Evolutionary conservation across 2,113 vertebrate genomes (phyloP), one percentile per base, ranked within the genome.

Genomic region (Lagopus muta): DNA sequence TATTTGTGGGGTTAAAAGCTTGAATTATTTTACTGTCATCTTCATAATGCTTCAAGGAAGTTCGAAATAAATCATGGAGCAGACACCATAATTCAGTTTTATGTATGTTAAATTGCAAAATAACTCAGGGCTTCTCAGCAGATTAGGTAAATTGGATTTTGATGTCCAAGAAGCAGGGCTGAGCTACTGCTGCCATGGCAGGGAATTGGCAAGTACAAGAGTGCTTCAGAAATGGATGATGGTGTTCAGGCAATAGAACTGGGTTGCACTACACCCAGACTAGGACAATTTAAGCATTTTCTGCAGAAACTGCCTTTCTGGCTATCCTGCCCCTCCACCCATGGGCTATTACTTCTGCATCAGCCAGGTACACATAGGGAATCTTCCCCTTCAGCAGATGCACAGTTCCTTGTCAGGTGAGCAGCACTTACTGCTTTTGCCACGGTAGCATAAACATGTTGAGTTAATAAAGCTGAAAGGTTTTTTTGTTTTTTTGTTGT

Each of bases 401-500:
- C 52, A 73, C 15, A 69, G 25, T 70, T 93, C 65, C 65, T 80
- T 78, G 32, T 20, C 32, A 22, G 54, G 64, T 84, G 91, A 94
- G 62, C 50, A 74, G 25, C 34, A 96, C 87, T 96, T 95, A 96
- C 47, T 74, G 71, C 8, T 32, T 86, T 5, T 61, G 16, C 32
- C 54, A 78, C 22, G 47, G 85, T 95, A 94, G 96, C 84, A 45
- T 93, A 77, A 87, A 83, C 60, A 77, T 77, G 64, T 57, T 87
- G 73, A 81, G 77, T 93, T 95, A 94, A 89, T 62, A 72, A 96
- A 54, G 47, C 52, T 82, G 45, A 96, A 88, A 9, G 38, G 38
- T 10, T 38, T 38, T 38, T 38, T 38, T 38, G 36, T 38, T 38
- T 38, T 38, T 38, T 38, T 38, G 36, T n/a, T n/a, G 8, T 36